phyloP scores from a whole-genome alignment of 1,140 invertebrate genomes.

The Zaprionus inermis region DNA sequence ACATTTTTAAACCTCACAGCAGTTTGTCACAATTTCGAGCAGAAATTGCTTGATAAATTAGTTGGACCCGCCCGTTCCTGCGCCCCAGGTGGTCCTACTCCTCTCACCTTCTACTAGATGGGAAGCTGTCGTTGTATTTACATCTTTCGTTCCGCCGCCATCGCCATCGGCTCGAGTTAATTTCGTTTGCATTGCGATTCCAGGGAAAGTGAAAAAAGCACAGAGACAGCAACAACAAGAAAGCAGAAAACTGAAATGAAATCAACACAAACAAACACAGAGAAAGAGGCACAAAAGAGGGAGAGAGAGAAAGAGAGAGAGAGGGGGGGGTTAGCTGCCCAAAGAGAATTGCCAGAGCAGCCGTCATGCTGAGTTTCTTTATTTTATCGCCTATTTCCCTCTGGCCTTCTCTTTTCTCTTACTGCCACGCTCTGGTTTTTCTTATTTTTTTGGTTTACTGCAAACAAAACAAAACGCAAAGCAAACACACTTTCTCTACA shows the following conservation, averaged over 20 bases:
- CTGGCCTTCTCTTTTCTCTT: background rate
- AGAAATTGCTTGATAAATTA: slow-evolving; percentile 48
- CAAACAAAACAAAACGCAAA: slow-evolving; percentile 76
- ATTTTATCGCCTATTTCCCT: slow-evolving; percentile 28
- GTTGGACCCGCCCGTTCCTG: background rate
- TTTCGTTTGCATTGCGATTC: slow-evolving; percentile 58
- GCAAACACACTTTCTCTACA: slow-evolving; percentile 57
- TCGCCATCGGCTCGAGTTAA: slow-evolving; percentile 57
- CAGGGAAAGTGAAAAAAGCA: slow-evolving; percentile 28
- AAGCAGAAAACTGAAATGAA: slow-evolving; percentile 62
- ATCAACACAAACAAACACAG: slow-evolving; percentile 52
- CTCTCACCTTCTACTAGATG: background rate
- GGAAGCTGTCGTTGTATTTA: slow-evolving; percentile 26
- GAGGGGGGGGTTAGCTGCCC: background rate
- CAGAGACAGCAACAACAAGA: slow-evolving; percentile 3
- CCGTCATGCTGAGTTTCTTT: slow-evolving; percentile 24
- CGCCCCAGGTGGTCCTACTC: background rate
- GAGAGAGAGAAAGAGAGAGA: background rate
- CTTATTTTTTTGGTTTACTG: slow-evolving; percentile 52
- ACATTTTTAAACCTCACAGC: slow-evolving; percentile 24
- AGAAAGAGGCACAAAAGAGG: slow-evolving; percentile 1
- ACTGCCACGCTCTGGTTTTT: background rate
- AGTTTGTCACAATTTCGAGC: slow-evolving; percentile 27
- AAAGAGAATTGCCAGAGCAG: slow-evolving; percentile 27
- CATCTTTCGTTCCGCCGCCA: slow-evolving; percentile 42